Evolutionary conservation across 2,888 invertebrate species (phyloP).

Genomic region (Nezara viridula): DNA sequence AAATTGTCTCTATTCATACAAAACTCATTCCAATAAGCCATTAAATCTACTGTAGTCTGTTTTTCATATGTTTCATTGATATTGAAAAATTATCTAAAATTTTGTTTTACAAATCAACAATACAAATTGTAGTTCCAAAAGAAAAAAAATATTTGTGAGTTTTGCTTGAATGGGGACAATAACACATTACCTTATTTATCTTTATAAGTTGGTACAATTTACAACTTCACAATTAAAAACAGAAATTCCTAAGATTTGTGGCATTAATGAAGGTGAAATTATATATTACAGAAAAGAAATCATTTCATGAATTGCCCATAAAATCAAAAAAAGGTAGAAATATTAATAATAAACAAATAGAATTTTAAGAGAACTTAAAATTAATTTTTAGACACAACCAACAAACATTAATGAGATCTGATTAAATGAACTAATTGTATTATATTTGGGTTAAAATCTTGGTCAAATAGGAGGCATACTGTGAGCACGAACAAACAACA

Average conservation of each 20-base stretch:
- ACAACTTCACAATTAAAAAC: neutral
- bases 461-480: no score
- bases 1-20: no score
- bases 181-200: neutral
- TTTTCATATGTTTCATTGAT: no score
- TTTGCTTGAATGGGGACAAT: conserved; percentile 4
- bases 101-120: no score
- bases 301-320: neutral
- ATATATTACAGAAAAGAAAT: neutral
- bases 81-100: no score
- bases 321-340: neutral
- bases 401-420: no score
- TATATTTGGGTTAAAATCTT: neutral
- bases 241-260: neutral
- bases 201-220: no score
- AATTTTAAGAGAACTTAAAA: neutral
- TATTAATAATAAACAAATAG: neutral
- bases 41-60: no score
- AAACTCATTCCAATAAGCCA: no score
- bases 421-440: neutral
- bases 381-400: neutral
- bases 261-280: neutral
- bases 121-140: no score
- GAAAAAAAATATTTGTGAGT: no score
- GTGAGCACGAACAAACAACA: no score